Evolutionary conservation across 2,888 invertebrate species (phyloP).

Genomic region (Ormyrus pomaceus): DNA sequence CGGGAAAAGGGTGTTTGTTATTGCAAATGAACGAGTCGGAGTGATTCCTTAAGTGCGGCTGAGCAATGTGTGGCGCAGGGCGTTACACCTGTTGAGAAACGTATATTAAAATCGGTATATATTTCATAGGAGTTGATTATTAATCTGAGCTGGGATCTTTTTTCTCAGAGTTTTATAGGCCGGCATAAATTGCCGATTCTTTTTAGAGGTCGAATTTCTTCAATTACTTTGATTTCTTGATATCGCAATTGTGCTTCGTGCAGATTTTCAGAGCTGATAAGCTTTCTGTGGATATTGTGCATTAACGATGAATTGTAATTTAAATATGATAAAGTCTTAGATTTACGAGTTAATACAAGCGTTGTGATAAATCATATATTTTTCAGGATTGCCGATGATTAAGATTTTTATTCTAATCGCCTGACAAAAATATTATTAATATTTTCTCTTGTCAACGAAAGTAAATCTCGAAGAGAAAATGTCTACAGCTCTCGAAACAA

Average conservation of each 20-base stretch:
- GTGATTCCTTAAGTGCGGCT: too few relatives aligned
- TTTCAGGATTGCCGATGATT: too few relatives aligned
- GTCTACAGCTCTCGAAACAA: too few relatives aligned
- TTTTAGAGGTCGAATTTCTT: constrained; percentile 5
- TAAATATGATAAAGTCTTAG: constrained; percentile 7
- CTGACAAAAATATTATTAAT: too few relatives aligned
- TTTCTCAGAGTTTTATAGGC: neutral
- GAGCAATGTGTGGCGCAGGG: neutral
- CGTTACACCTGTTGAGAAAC: neutral
- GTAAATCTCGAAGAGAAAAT: too few relatives aligned
- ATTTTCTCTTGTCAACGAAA: too few relatives aligned
- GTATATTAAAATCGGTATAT: neutral
- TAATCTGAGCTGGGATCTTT: neutral
- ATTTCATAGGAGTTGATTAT: neutral
- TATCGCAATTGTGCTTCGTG: neutral
- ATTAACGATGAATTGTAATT: neutral
- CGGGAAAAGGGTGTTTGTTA: too few relatives aligned
- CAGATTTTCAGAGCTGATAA: constrained; percentile 19
- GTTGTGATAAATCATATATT: neutral
- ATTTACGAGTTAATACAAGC: constrained; percentile 13
- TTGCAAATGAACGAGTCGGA: too few relatives aligned
- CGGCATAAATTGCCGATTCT: neutral
- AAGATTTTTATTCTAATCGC: too few relatives aligned
- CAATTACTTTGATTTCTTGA: constrained; percentile 9
- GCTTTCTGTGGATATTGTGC: neutral